Conservation (phyloP, 2,888 invertebrate genomes). For the Listrodromus nycthemerus region DNA sequence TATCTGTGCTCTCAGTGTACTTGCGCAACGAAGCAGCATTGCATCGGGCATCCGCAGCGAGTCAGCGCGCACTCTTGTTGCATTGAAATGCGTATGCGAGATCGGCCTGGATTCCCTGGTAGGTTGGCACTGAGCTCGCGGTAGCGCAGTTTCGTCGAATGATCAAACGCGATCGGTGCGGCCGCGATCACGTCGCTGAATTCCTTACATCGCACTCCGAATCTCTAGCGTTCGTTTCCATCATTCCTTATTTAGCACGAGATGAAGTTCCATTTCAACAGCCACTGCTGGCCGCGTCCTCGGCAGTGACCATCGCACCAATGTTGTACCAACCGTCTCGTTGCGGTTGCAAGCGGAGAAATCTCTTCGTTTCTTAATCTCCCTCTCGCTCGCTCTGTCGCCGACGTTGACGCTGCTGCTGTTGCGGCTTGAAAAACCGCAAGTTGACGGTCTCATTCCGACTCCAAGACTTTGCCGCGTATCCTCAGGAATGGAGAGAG, state of each 20-base stretch:
- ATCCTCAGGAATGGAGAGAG: conserved; percentile 7
- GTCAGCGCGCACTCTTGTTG: background rate
- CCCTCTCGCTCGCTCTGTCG: background rate
- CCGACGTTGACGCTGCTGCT: conserved; percentile 1
- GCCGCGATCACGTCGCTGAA: conserved; percentile 42
- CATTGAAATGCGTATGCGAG: conserved; percentile 10
- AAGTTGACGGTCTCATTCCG: conserved; percentile 13
- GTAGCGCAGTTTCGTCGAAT: conserved; percentile 8
- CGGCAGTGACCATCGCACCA: conserved; percentile 38
- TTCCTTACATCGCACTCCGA: conserved; percentile 17
- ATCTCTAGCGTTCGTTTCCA: conserved; percentile 4
- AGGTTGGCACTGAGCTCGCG: background rate
- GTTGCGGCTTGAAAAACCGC: conserved; percentile 10
- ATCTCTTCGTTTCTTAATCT: background rate
- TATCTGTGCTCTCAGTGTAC: background rate
- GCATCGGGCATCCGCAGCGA: background rate
- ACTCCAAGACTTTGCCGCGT: background rate
- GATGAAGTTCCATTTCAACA: conserved; percentile 39
- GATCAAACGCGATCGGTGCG: conserved; percentile 38
- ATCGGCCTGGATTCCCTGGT: background rate
- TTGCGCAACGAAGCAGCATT: conserved; percentile 9
- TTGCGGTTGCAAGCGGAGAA: conserved; percentile 27
- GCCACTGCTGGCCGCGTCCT: conserved; percentile 1
- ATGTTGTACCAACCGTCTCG: background rate
- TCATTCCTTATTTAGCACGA: conserved; percentile 40